These are phyloP conservation scores for Hirtodrosophila confusa DNA, from an alignment of 2,888 invertebrate species.

Conservation along the genomic window DNA sequence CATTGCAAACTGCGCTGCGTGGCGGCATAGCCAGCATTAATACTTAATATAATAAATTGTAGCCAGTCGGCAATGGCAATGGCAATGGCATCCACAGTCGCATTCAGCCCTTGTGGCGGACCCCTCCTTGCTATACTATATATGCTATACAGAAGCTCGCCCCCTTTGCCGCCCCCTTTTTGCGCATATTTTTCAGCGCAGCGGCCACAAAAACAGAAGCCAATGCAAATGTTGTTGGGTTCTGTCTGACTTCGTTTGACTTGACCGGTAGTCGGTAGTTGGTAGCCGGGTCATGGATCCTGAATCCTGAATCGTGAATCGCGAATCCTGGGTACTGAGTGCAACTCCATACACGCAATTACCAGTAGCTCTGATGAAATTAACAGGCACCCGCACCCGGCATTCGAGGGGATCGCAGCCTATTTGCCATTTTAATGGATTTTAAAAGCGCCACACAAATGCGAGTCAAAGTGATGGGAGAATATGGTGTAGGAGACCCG, in stretches of 20 bases:
- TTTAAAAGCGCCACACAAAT: slow-evolving; percentile 64
- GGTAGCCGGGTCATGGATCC: slow-evolving; percentile 1
- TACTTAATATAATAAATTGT: slow-evolving; percentile 81
- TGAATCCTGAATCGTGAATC: not conserved
- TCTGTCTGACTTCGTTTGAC: slow-evolving; percentile 13
- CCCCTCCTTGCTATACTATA: not conserved
- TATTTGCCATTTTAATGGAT: slow-evolving; percentile 75
- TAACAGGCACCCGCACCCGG: slow-evolving; percentile 55
- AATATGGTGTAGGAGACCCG: not conserved
- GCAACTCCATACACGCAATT: slow-evolving; percentile 71
- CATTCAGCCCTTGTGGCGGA: slow-evolving; percentile 15
- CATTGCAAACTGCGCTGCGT: slow-evolving; percentile 42
- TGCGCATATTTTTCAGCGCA: slow-evolving; percentile 40
- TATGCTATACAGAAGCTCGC: not conserved
- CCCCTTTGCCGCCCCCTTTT: slow-evolving; percentile 14
- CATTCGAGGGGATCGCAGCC: slow-evolving; percentile 25
- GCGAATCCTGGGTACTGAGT: slow-evolving; percentile 15
- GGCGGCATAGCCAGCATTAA: slow-evolving; percentile 70
- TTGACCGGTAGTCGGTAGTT: slow-evolving; percentile 15
- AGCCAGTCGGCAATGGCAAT: slow-evolving; percentile 74
- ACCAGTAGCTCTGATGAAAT: slow-evolving; percentile 78
- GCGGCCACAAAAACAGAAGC: slow-evolving; percentile 45
- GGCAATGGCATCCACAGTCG: slow-evolving; percentile 58
- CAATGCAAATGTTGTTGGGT: slow-evolving; percentile 17
- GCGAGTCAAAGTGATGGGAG: slow-evolving; percentile 3